Base-by-base conservation (phyloP, 1,140 invertebrate genomes). In the Pissodes strobi region DNA sequence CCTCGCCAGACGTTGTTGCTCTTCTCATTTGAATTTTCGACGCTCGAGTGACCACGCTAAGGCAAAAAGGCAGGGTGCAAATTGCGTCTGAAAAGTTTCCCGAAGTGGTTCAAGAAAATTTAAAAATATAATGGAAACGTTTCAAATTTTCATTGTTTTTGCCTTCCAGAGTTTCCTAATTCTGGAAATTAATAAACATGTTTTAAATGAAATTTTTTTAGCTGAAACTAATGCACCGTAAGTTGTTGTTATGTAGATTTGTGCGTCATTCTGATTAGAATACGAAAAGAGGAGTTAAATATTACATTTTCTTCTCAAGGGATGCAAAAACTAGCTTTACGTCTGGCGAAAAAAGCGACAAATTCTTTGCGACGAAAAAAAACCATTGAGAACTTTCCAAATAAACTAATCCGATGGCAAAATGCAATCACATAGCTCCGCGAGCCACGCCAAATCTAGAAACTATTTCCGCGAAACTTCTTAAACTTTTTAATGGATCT, bases 11-110 rank as follows among this genome's bases (percentile, higher is more conserved):
- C 39, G n/a, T 43, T 43, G 39, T 43, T 43, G 39, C 39, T 43
- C 39, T 43, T 43, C 27, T 43, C 39, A 43, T 43, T 43, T 43
- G 2, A 43, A 43, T 43, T 43, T 43, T 43, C 2, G 39, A 43
- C 39, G 18, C 39, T 43, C 12, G n/a, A 43, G 15, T 17, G n/a
- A 43, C 39, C 15, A 2, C 39, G 39, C 0, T 12, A 12, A 8
- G 27, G n/a, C 6, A 34, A 34, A 34, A 12, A 43, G 39, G 39
- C 2, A 12, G 39, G n/a, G n/a, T n/a, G 8, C 30, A 43, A 43
- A 43, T 43, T 43, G 18, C 10, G 39, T 17, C 12, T 8, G 12
- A 43, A 43, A 43, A 34, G 39, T 10, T 43, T 8, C 15, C 6
- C 12, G 39, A 17, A 2, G 39, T n/a, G n/a, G n/a, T n/a, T n/a